Evolutionary conservation across 2,797 vertebrate genomes (phyloP).

Genomic region (Sarcophilus harrisii): DNA sequence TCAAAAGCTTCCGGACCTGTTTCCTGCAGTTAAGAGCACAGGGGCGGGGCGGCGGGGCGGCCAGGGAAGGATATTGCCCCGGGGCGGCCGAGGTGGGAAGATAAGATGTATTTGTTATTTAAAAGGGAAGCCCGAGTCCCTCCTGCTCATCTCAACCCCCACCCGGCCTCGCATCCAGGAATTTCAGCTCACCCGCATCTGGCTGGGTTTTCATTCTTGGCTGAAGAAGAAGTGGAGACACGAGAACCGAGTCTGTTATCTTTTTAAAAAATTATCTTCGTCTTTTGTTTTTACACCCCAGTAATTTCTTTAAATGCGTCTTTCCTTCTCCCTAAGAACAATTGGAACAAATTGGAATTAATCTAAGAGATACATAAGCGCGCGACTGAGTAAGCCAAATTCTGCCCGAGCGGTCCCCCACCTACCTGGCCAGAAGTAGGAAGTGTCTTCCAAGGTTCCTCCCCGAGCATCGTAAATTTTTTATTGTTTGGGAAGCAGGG

Average conservation of each 20-base stretch:
- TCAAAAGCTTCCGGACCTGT: conserved; percentile 70
- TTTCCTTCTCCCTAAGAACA: background rate
- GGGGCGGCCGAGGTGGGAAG: conserved; percentile 35
- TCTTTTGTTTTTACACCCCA: background rate
- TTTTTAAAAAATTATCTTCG: background rate
- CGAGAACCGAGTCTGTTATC: background rate
- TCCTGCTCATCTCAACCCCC: background rate
- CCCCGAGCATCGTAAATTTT: background rate
- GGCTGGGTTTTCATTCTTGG: background rate
- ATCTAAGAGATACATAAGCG: background rate
- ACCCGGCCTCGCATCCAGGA: background rate
- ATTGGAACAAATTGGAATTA: background rate
- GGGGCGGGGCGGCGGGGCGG: background rate
- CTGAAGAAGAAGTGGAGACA: background rate
- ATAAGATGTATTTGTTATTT: conserved; percentile 51
- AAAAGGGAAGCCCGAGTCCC: conserved; percentile 59
- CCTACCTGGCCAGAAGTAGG: background rate
- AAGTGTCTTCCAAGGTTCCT: background rate
- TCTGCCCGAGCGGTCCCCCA: background rate
- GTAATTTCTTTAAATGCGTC: background rate
- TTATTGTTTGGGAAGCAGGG: background rate
- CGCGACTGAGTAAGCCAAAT: background rate
- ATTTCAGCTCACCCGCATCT: background rate
- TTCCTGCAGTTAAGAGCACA: conserved; percentile 44
- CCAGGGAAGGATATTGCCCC: conserved; percentile 29